phyloP scores from a whole-genome alignment of 2,888 invertebrate species.

The Hyposoter dolosus region DNA sequence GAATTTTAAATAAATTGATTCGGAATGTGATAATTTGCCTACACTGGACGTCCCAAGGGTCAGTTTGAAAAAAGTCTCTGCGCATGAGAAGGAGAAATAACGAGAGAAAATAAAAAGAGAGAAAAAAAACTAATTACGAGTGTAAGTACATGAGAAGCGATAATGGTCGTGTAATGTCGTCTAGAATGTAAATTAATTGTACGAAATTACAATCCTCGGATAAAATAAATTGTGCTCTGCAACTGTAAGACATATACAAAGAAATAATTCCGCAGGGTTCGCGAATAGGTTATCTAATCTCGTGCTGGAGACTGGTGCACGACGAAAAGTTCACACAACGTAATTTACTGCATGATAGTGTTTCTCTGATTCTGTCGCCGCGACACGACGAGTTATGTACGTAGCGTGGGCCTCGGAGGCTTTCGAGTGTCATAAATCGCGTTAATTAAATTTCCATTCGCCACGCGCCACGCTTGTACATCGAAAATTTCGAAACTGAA shows the following conservation, averaged over 20 bases:
- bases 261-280: slow-evolving; percentile 34
- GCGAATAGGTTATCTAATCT: slow-evolving; percentile 66
- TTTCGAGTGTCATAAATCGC: slow-evolving; percentile 76
- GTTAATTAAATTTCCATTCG: slow-evolving; percentile 79
- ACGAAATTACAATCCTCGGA: slow-evolving; percentile 55
- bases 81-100: neutral
- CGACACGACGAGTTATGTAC: slow-evolving; percentile 60
- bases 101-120: slow-evolving; percentile 1
- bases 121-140: slow-evolving; percentile 31
- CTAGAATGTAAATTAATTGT: slow-evolving; percentile 51
- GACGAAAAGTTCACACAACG: slow-evolving; percentile 63
- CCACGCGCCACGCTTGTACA: slow-evolving; percentile 34
- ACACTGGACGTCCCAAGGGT: neutral
- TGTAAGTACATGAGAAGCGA: slow-evolving; percentile 26
- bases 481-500: slow-evolving; percentile 8
- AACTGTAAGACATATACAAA: neutral
- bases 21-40: neutral
- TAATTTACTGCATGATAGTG: slow-evolving; percentile 57
- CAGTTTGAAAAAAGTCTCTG: neutral
- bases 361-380: slow-evolving; percentile 54
- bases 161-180: slow-evolving; percentile 43
- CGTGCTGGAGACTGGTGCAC: slow-evolving; percentile 54
- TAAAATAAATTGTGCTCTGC: slow-evolving; percentile 18
- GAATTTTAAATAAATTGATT: no score
- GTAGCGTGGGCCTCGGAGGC: slow-evolving; percentile 54